Evolutionary conservation across 1,140 invertebrate genomes (phyloP).

Genomic region (Pachyrhynchus sulphureomaculatus): DNA sequence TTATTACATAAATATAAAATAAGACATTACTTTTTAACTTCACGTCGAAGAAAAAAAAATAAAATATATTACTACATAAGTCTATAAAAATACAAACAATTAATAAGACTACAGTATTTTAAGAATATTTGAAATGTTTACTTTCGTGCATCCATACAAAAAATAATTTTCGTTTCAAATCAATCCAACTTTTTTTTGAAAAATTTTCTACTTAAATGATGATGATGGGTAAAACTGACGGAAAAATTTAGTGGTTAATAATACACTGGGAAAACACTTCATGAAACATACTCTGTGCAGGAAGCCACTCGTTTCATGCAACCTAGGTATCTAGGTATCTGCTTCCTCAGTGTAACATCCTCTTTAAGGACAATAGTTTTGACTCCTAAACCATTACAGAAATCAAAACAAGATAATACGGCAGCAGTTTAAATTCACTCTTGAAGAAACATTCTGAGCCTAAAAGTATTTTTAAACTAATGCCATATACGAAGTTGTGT

Average conservation of each 20-base stretch:
- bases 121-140: slow-evolving; percentile 14
- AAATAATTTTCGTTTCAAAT: neutral
- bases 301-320: no score
- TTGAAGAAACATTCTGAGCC: slow-evolving; percentile 6
- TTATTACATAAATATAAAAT: slow-evolving; percentile 34
- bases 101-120: slow-evolving; percentile 24
- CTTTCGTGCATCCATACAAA: slow-evolving; percentile 26
- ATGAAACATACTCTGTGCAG: no score
- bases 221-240: neutral
- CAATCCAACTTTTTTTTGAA: neutral
- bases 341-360: no score
- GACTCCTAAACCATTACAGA: neutral
- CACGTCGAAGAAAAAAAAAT: slow-evolving; percentile 26
- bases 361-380: neutral
- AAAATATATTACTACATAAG: slow-evolving; percentile 32
- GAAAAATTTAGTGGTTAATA: neutral
- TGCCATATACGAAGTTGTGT: slow-evolving; percentile 2
- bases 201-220: neutral
- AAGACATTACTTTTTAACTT: slow-evolving; percentile 30
- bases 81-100: slow-evolving; percentile 37
- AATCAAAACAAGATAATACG: slow-evolving; percentile 6
- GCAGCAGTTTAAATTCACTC: slow-evolving; percentile 7
- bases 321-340: no score
- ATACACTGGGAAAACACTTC: no score
- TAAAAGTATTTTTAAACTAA: neutral